Conservation (phyloP, 2,113 vertebrate species). For the Hippocampus guttulatus region DNA sequence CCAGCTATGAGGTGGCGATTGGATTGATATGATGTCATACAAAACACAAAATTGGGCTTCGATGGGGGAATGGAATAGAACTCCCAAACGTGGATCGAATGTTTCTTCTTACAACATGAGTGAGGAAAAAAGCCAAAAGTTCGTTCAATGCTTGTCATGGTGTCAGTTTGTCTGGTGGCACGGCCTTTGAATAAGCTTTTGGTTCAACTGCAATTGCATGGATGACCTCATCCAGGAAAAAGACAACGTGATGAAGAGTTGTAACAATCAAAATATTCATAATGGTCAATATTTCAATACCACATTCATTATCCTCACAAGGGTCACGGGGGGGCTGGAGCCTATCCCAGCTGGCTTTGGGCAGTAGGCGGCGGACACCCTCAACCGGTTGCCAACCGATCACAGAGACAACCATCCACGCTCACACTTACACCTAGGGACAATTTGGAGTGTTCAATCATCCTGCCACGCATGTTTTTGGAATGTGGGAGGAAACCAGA, state of each 20-base stretch:
- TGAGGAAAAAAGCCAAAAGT: background rate
- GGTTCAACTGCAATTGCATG: background rate
- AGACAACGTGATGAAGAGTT: background rate
- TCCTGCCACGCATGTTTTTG: too few relatives aligned
- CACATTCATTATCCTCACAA: background rate
- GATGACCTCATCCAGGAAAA: background rate
- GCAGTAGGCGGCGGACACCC: too few relatives aligned
- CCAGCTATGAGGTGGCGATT: constrained; percentile 22
- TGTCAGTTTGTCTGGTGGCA: background rate
- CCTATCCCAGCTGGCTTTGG: too few relatives aligned
- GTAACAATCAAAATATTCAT: background rate
- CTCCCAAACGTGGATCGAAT: background rate
- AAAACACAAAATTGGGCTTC: background rate
- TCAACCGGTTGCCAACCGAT: too few relatives aligned
- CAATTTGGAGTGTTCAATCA: too few relatives aligned
- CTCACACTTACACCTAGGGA: too few relatives aligned
- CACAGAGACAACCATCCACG: too few relatives aligned
- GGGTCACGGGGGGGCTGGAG: too few relatives aligned
- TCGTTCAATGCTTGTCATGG: background rate
- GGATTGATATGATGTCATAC: constrained; percentile 3
- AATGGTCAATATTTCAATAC: too few relatives aligned
- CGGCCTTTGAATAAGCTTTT: background rate
- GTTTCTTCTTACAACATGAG: background rate
- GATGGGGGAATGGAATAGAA: background rate
- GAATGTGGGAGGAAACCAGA: too few relatives aligned